Percentiles rank a stretch among this genome's conserved stretches.
phyloP scores from a whole-genome alignment of 2,113 vertebrate genomes.

The Paedocypris sp. region DNA sequence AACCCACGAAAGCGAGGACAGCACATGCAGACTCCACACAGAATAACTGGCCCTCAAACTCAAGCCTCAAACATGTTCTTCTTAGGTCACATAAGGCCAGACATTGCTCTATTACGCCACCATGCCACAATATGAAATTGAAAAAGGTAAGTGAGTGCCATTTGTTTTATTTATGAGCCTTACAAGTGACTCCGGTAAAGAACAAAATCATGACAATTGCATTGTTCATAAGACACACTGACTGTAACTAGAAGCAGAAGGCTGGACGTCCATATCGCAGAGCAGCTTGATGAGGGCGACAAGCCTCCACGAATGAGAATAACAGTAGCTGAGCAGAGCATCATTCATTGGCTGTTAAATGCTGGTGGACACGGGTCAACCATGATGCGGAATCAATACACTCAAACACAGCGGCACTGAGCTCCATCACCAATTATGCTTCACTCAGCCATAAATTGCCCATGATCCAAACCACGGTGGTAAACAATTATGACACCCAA shows the following conservation, averaged over 20 bases:
- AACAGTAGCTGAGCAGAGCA: conserved; percentile 15
- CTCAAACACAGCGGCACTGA: conserved; percentile 28
- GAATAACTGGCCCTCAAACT: too few species aligned
- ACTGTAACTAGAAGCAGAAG: not conserved
- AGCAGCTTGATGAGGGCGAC: not conserved
- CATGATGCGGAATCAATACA: conserved; percentile 37
- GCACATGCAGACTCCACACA: too few species aligned
- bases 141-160: too few species aligned
- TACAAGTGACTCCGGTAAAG: too few species aligned
- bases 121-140: too few species aligned
- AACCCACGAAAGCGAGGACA: too few species aligned
- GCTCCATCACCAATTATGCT: conserved; percentile 41
- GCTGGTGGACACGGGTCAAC: conserved; percentile 43
- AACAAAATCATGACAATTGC: not conserved
- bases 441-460: conserved; percentile 10
- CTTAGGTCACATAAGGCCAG: too few species aligned
- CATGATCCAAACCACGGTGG: conserved; percentile 7
- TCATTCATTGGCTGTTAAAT: conserved; percentile 44
- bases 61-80: too few species aligned
- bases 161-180: too few species aligned
- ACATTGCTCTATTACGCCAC: too few species aligned
- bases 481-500: conserved; percentile 1
- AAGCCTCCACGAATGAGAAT: not conserved
- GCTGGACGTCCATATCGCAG: not conserved
- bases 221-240: not conserved